Conservation (phyloP, 2,113 vertebrate species). For the Hydrochoerus hydrochaeris region DNA sequence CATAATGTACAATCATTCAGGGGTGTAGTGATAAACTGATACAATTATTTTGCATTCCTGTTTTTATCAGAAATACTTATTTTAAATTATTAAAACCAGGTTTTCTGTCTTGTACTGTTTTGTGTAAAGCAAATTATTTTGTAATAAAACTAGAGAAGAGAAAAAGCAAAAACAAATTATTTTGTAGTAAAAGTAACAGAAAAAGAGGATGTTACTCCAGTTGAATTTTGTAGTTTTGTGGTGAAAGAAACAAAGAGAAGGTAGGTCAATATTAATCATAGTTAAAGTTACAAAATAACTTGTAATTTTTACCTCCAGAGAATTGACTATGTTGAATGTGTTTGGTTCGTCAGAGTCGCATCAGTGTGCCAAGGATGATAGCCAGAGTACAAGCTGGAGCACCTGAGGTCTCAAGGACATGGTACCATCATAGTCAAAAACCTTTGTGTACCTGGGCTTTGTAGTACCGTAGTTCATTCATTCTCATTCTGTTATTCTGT, state of each 20-base stretch:
- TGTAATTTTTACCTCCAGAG: conserved; percentile 3
- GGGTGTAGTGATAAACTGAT: not conserved
- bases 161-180: not conserved
- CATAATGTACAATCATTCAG: not conserved
- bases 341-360: not conserved
- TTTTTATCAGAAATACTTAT: conserved; percentile 63
- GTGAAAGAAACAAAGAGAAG: not conserved
- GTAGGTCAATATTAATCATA: not conserved
- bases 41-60: conserved; percentile 30
- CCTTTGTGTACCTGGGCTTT: conserved; percentile 52
- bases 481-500: no score
- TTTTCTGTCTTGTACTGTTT: not conserved
- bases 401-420: not conserved
- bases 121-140: conserved; percentile 41
- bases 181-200: conserved; percentile 30
- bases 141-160: not conserved
- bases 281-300: conserved; percentile 2
- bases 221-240: not conserved
- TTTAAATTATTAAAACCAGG: not conserved
- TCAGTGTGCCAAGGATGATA: not conserved
- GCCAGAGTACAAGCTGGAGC: not conserved
- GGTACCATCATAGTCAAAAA: not conserved
- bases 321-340: not conserved
- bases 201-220: not conserved
- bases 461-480: not conserved